These are phyloP conservation scores for Morus bassanus DNA, from an alignment of 2,797 vertebrate species.

Conservation along the genomic window DNA sequence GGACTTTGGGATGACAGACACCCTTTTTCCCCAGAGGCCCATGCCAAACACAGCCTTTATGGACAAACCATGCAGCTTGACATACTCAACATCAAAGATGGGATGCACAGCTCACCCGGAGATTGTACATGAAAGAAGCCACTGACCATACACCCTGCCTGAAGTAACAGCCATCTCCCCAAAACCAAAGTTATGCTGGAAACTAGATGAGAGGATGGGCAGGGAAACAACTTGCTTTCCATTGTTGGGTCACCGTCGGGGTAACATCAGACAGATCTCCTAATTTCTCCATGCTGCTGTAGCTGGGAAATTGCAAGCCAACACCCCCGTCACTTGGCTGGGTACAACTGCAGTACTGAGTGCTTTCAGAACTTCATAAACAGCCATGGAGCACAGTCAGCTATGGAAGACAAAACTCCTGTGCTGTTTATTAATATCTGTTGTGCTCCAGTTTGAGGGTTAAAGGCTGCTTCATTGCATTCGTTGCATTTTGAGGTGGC, in stretches of 20 bases:
- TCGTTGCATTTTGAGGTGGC: neutral
- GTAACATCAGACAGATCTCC: neutral
- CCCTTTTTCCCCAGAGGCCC: neutral
- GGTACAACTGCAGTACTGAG: neutral
- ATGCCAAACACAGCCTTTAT: rapidly evolving
- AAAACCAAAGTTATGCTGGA: neutral
- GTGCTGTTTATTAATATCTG: neutral
- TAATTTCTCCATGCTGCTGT: neutral
- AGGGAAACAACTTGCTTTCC: neutral
- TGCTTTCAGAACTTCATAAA: neutral
- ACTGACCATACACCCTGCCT: neutral
- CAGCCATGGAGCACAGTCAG: neutral
- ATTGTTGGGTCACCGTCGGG: neutral
- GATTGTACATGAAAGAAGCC: neutral
- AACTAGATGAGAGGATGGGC: neutral
- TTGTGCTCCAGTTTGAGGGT: neutral
- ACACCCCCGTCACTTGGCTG: neutral
- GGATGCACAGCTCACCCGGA: neutral
- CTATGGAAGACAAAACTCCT: neutral
- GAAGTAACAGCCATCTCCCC: neutral
- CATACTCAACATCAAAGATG: neutral
- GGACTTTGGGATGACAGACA: neutral
- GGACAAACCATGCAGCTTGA: neutral
- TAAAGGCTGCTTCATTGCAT: neutral
- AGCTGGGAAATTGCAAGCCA: neutral